phyloP scores from a whole-genome alignment of 2,888 invertebrate genomes.

The Carabus problematicus region DNA sequence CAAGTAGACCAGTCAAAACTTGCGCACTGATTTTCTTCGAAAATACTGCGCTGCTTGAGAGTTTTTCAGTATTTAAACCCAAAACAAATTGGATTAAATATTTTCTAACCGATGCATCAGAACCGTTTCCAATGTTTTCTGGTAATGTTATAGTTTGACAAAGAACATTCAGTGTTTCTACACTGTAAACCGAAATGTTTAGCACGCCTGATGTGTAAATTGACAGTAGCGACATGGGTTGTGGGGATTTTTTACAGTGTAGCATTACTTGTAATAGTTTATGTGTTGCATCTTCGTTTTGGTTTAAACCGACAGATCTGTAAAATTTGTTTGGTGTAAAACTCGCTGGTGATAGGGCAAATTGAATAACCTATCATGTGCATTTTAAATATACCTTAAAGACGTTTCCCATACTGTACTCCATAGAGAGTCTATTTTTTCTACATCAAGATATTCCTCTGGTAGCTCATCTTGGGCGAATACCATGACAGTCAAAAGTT shows the following conservation, averaged over 20 bases:
- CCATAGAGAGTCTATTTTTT: conserved; percentile 52
- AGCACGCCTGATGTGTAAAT: conserved; percentile 58
- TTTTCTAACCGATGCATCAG: conserved; percentile 45
- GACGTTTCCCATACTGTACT: conserved; percentile 56
- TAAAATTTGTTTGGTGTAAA: not conserved
- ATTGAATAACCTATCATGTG: not conserved
- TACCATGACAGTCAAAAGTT: conserved; percentile 53
- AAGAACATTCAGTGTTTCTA: conserved; percentile 56
- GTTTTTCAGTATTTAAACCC: conserved; percentile 46
- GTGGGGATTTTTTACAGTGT: conserved; percentile 51
- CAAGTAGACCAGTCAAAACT: conserved; percentile 51
- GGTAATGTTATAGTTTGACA: conserved; percentile 54
- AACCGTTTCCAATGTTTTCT: conserved; percentile 47
- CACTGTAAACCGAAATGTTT: conserved; percentile 54
- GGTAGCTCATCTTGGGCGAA: conserved; percentile 49
- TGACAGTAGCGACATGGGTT: conserved; percentile 55
- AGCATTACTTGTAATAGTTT: conserved; percentile 58
- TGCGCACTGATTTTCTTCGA: conserved; percentile 47
- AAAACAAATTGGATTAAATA: conserved; percentile 51
- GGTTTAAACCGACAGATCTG: conserved; percentile 60
- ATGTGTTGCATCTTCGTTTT: conserved; percentile 58
- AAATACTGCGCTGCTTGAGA: conserved; percentile 43
- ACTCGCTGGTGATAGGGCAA: not conserved
- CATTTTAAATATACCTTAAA: conserved; percentile 53
- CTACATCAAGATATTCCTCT: conserved; percentile 44